Conservation (phyloP, 2,113 vertebrate species). For the Entelurus aequoreus region DNA sequence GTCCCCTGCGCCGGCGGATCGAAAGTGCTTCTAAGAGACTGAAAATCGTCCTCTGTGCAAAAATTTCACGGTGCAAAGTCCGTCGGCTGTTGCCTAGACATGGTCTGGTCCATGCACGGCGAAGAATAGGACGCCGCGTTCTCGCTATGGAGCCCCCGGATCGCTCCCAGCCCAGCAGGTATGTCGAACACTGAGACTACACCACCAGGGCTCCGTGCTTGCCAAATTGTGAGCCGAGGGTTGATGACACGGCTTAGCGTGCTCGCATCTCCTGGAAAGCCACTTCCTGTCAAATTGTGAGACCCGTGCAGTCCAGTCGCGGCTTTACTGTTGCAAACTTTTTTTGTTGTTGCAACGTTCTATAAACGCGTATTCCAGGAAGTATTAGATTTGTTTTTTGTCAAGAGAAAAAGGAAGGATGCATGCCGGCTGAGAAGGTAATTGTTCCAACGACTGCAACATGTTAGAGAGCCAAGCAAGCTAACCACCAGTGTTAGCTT, state of each 20-base stretch:
- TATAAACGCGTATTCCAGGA: neutral
- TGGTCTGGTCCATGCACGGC: conserved; percentile 67
- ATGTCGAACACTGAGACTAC: conserved; percentile 63
- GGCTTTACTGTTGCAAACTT: conserved; percentile 74
- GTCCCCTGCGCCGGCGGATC: conserved; percentile 68
- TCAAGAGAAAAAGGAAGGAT: conserved; percentile 31
- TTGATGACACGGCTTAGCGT: conserved; percentile 29
- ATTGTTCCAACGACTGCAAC: conserved; percentile 37
- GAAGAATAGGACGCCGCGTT: conserved; percentile 46
- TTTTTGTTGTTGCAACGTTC: conserved; percentile 34
- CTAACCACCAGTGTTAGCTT: conserved; percentile 47
- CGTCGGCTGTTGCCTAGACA: conserved; percentile 38
- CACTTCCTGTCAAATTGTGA: conserved; percentile 75
- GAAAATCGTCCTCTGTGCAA: conserved; percentile 52
- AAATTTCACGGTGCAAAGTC: conserved; percentile 56
- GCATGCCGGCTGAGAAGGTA: conserved; percentile 59
- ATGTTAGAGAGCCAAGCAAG: conserved; percentile 51
- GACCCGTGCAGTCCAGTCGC: conserved; percentile 56
- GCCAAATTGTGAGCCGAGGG: conserved; percentile 66
- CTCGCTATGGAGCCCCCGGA: conserved; percentile 74
- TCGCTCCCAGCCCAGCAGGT: conserved; percentile 73
- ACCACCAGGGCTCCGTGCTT: conserved; percentile 62
- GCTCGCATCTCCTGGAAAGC: conserved; percentile 38
- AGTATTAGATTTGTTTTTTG: neutral
- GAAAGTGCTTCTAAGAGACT: conserved; percentile 59